Evolutionary conservation across 2,888 invertebrate genomes (phyloP).

Genomic region (Andrena praecox): DNA sequence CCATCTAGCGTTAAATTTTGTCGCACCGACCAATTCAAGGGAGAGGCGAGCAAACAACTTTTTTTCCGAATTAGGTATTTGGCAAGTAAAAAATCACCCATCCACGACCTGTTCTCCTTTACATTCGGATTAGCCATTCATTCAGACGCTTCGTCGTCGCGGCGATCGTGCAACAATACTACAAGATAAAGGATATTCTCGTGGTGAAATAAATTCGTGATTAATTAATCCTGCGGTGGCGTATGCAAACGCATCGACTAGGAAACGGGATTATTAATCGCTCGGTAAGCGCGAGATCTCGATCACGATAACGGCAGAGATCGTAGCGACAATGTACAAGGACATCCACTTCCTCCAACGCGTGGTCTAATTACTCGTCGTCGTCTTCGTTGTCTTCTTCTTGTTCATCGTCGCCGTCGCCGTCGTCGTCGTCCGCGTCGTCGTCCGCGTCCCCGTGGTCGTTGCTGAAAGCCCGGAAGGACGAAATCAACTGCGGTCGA

Average conservation of each 20-base stretch:
- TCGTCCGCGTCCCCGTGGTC: conserved; percentile 25
- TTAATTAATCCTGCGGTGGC: conserved; percentile 45
- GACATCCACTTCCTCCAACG: conserved; percentile 59
- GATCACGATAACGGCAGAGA: conserved; percentile 59
- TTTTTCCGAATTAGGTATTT: background rate
- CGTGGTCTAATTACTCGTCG: conserved; percentile 66
- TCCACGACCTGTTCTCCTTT: background rate
- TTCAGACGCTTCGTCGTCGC: background rate
- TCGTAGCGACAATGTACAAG: conserved; percentile 56
- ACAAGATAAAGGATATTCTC: conserved; percentile 6
- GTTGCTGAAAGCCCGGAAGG: conserved; percentile 56
- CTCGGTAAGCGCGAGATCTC: conserved; percentile 46
- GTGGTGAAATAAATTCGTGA: conserved; percentile 54
- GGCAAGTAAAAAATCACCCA: background rate
- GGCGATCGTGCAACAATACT: conserved; percentile 5
- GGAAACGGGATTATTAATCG: conserved; percentile 63
- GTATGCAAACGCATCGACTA: conserved; percentile 44
- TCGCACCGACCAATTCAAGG: background rate
- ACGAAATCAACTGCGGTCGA: conserved; percentile 67
- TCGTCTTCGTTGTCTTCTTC: conserved; percentile 26
- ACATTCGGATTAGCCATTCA: background rate
- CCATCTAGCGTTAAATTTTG: background rate
- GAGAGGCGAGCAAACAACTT: background rate
- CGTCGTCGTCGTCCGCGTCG: conserved; percentile 9
- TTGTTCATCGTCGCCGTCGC: conserved; percentile 20